Conservation (phyloP, 2,797 vertebrate genomes). For the Peromyscus aztecus region DNA sequence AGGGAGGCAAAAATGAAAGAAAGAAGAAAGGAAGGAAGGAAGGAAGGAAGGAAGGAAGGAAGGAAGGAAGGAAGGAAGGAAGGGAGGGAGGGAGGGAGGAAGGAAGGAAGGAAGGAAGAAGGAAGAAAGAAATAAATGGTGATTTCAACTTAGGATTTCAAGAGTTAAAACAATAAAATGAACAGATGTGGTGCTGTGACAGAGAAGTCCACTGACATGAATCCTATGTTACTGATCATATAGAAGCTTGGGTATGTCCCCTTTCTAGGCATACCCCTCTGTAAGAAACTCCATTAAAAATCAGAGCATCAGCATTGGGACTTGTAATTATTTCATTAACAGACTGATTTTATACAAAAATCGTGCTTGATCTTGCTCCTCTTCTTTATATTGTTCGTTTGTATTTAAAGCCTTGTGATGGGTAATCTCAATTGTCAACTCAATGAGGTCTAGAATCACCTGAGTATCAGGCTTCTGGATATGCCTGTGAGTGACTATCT, state of each 20-base stretch:
- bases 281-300: neutral
- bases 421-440: neutral
- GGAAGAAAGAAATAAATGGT: neutral
- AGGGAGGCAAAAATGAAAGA: neutral
- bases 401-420: neutral
- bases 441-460: neutral
- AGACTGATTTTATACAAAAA: neutral
- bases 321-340: neutral
- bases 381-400: neutral
- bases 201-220: accelerated
- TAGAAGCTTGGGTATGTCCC: accelerated
- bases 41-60: neutral
- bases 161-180: neutral
- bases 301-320: neutral
- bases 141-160: neutral
- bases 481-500: neutral
- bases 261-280: neutral
- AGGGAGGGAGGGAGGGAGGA: too few species aligned
- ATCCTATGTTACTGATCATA: neutral
- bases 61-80: neutral
- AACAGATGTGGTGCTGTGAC: neutral
- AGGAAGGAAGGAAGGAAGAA: neutral
- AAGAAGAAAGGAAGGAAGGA: too few species aligned
- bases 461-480: neutral
- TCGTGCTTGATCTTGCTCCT: neutral